These are phyloP conservation scores for Drosophila recens DNA, from an alignment of 2,888 invertebrate genomes.

Conservation along the genomic window DNA sequence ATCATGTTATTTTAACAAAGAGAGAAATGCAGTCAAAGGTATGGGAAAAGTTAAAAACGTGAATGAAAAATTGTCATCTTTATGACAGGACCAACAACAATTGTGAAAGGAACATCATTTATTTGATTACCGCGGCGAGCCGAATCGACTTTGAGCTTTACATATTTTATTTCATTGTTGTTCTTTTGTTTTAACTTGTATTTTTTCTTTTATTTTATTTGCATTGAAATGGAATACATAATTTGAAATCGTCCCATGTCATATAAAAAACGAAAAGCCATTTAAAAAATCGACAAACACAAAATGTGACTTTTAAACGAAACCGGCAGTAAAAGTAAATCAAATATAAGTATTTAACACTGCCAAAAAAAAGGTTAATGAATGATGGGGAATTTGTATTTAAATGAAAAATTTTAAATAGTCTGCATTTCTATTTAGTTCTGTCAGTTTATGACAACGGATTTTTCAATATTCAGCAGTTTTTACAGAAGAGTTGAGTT, in stretches of 20 bases:
- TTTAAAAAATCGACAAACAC: slow-evolving; percentile 21
- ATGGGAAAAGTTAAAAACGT: slow-evolving; percentile 9
- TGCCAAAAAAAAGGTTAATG: slow-evolving; percentile 1
- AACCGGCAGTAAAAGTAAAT: not conserved
- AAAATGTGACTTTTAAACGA: slow-evolving; percentile 9
- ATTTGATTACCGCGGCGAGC: slow-evolving; percentile 60
- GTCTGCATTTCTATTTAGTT: not conserved
- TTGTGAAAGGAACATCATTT: slow-evolving; percentile 47
- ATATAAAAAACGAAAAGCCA: slow-evolving; percentile 14
- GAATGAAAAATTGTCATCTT: slow-evolving; percentile 51
- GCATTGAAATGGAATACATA: slow-evolving; percentile 56
- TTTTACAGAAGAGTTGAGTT: not conserved
- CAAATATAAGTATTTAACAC: slow-evolving; percentile 23
- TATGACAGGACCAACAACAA: slow-evolving; percentile 44
- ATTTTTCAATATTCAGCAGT: slow-evolving; percentile 4
- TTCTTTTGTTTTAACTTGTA: slow-evolving; percentile 5
- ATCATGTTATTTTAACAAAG: slow-evolving; percentile 20
- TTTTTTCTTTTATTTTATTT: slow-evolving; percentile 13
- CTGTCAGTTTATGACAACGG: slow-evolving; percentile 18
- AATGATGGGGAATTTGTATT: not conserved
- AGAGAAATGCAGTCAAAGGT: slow-evolving; percentile 5
- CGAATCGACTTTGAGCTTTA: slow-evolving; percentile 22
- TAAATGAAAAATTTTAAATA: slow-evolving; percentile 3
- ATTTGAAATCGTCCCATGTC: slow-evolving; percentile 38
- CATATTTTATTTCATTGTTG: slow-evolving; percentile 19